Evolutionary conservation across 2,888 invertebrate genomes (phyloP), one percentile per base, ranked within the genome.

Genomic region (Eupithecia exiguata): DNA sequence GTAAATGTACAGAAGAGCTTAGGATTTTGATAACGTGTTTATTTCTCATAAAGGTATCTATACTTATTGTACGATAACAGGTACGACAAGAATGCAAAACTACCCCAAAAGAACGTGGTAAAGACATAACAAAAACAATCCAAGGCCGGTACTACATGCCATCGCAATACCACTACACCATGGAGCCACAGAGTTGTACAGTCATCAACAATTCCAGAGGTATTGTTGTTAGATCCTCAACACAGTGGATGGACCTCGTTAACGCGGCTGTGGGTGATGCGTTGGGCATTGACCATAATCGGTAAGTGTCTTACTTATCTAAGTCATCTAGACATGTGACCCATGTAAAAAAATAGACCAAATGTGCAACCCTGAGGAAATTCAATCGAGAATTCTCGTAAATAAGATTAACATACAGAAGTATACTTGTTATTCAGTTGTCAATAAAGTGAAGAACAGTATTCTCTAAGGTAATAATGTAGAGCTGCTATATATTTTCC

Each of bases 81-180:
- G 77, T 95, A 9, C 91, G 91, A 5, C 79, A 89, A 76, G 91
- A 91, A 3, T 83, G 84, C 5, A 80, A 84, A 12, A 75, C 92
- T 5, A 84, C 88, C 61, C 88, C 95, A 0, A 87, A 84, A 7
- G 88, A 87, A 78, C 86, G 78, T 74, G 94, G 94, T 16, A 86
- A 84, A 0, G 90, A 95, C 65, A 84, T 91, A 7, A 91, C 90
- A 14, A 91, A 95, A 67, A 93, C 93, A 0, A 88, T 96, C 12
- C 95, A 93, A 71, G 97, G 97, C 0, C 91, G 84, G 5, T 95
- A 95, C 75, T 84, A 91, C 14, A 85, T 95, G 21, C 96, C 95
- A 0, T 88, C 95, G 0, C 97, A 98, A 84, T 97, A 97, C 86
- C 97, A 97, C 88, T 97, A 95, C 81, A 96, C 96, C 0, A 97